Evolutionary conservation across 2,888 invertebrate species (phyloP), one percentile per base, ranked within the genome.

Genomic region (Parapristionchus giblindavisi): DNA sequence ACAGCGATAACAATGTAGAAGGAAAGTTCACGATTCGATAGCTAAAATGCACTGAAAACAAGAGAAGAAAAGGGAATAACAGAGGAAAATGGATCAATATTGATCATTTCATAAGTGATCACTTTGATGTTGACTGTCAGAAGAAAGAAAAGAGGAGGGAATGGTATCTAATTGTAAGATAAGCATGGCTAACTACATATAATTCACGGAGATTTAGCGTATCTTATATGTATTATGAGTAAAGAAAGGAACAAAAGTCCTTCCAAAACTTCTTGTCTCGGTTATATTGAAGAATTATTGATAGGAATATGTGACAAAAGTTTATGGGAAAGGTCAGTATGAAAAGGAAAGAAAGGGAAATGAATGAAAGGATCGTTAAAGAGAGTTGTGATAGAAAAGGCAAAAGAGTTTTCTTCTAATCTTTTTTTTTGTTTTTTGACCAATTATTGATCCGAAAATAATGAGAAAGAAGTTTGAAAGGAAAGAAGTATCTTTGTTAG

Each of bases 1-100:
- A 24, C 17, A 1, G 36, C 36, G 52, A 68, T 52, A 52, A 36
- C 51, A 38, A 14, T 29, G 43, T 43, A 43, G 29, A 43, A 65
- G 29, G 63, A 65, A 43, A 61, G 36, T 61, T 40, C 29, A 43
- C 43, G 43, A 65, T 43, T 65, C 43, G 63, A 27, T 43, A 29
- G 11, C 21, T 17, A 17, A 36, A 38, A 61, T 8, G 61, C n/a
- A 38, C 17, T 8, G 8, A 14, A 8, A 17, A 43, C 8, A 14
- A 43, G 27, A 40, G 38, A 38, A 21, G 61, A 5, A 24, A 21
- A 40, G 0, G 3, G 63, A 27, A 21, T 27, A 40, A 32, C 17
- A 4, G 3, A 1, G 36, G 11, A 40, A 1, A 40, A 34, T 17
- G 1, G 43, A 43, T 21, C 21, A 29, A 36, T 3, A 34, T 6